These are phyloP conservation scores for Cryptosula pallasiana DNA, from an alignment of 2,888 invertebrate genomes.

Conservation along the genomic window DNA sequence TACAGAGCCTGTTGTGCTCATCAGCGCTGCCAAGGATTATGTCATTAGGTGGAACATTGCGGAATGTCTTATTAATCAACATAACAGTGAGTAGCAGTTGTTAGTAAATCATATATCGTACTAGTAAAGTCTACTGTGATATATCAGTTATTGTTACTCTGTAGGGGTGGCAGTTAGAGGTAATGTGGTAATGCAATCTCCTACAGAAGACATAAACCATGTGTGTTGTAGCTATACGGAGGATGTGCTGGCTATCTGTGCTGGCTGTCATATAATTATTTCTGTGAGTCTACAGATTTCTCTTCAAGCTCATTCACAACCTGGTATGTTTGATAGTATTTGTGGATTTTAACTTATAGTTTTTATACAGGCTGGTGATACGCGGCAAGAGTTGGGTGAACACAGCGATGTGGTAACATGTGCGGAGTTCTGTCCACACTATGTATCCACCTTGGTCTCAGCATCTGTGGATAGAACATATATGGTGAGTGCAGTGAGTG, in stretches of 20 bases:
- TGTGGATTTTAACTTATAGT: too few species aligned
- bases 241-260: slow-evolving; percentile 39
- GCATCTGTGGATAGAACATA: slow-evolving; percentile 47
- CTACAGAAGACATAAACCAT: background rate
- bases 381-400: slow-evolving; percentile 34
- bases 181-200: background rate
- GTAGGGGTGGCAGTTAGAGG: background rate
- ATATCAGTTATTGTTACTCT: too few species aligned
- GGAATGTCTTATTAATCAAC: slow-evolving; percentile 21
- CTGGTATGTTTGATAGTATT: too few species aligned
- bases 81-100: slow-evolving; percentile 1
- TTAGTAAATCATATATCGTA: too few species aligned
- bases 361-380: background rate
- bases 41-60: slow-evolving; percentile 47
- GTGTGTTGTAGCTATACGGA: slow-evolving; percentile 38
- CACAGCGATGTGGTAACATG: slow-evolving; percentile 40
- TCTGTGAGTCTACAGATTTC: background rate
- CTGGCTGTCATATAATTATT: slow-evolving; percentile 36
- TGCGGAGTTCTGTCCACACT: slow-evolving; percentile 47
- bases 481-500: slow-evolving; percentile 37
- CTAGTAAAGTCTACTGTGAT: too few species aligned
- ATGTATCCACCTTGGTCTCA: slow-evolving; percentile 42
- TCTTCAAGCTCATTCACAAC: too few species aligned
- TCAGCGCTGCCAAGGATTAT: slow-evolving; percentile 44
- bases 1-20: slow-evolving; percentile 34